phyloP scores from a whole-genome alignment of 1,140 invertebrate species.

The Leptinotarsa texana region DNA sequence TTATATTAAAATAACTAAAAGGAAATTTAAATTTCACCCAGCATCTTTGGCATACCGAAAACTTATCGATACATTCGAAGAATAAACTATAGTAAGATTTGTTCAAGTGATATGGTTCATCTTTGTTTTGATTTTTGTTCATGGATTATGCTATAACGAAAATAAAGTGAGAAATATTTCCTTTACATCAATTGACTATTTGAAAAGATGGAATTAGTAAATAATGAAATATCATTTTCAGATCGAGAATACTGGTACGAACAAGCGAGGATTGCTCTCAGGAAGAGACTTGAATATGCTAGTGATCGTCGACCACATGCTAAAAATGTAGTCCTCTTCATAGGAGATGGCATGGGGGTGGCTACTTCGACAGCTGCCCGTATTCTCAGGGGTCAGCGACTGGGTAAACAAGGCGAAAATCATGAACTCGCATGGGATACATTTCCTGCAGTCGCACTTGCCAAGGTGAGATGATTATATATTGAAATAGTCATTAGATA shows the following conservation, averaged over 20 bases:
- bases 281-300: slow-evolving; percentile 63
- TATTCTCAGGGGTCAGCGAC: slow-evolving; percentile 59
- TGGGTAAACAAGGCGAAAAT: slow-evolving; percentile 63
- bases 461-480: slow-evolving; percentile 60
- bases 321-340: slow-evolving; percentile 63
- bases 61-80: no score
- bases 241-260: slow-evolving; percentile 60
- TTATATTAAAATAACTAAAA: no score
- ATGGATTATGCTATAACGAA: no score
- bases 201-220: background rate
- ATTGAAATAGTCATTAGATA: no score
- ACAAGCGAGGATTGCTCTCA: slow-evolving; percentile 68
- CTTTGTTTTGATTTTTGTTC: no score
- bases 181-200: no score
- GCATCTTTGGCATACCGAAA: no score
- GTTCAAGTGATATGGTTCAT: no score
- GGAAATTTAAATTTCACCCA: no score
- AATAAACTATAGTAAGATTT: no score
- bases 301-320: slow-evolving; percentile 61
- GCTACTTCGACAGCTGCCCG: slow-evolving; percentile 71
- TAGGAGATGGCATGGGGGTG: slow-evolving; percentile 78
- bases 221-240: slow-evolving; percentile 41
- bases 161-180: no score
- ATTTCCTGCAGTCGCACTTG: slow-evolving; percentile 68
- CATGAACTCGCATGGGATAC: slow-evolving; percentile 67